Base-by-base conservation (phyloP, 2,113 vertebrate genomes). In the Montifringilla adamsi region DNA sequence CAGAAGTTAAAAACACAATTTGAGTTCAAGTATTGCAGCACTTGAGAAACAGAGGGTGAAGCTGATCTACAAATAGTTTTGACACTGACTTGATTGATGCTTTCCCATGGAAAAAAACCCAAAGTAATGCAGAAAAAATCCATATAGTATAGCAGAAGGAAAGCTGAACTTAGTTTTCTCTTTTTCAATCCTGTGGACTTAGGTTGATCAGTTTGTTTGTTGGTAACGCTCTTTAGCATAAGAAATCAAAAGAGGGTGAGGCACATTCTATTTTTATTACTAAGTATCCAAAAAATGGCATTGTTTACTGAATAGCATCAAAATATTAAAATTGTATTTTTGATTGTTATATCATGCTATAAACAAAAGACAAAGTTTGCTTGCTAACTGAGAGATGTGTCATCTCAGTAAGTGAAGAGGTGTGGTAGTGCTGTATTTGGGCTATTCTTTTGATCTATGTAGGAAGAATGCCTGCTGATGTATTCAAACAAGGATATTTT, bases 401-500 rank as follows among this genome's bases (percentile, higher is more conserved):
- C 66, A 78, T 87, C 64, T 83, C 67, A 35, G 47, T 49, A 8
- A 26, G 60, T 79, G 82, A 82, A 55, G 31, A 91, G 44, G 35
- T 3, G 1, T 27, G 59, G 50, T 44, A 67, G 50, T 0, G 0
- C 64, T 78, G 24, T 66, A 59, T 83, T 88, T 77, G 55, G 59
- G 52, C 64, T 41, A 2, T 74, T 89, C 55, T 80, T 91, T 79
- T 84, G 35, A 82, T 81, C 39, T 81, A 1, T 4, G 0, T 83
- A 72, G 70, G 53, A 90, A 52, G n/a, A 90, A 50, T 73, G 55
- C 55, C 56, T 84, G 55, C 35, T 93, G 63, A 60, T 63, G 17
- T 70, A 62, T 78, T 70, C 59, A 81, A 23, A 58, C 77, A 77
- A 56, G 28, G 60, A 28, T 76, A 33, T 67, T 91, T 95, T 95